Conservation (phyloP, 2,113 vertebrate species). For the Pungitius pungitius region DNA sequence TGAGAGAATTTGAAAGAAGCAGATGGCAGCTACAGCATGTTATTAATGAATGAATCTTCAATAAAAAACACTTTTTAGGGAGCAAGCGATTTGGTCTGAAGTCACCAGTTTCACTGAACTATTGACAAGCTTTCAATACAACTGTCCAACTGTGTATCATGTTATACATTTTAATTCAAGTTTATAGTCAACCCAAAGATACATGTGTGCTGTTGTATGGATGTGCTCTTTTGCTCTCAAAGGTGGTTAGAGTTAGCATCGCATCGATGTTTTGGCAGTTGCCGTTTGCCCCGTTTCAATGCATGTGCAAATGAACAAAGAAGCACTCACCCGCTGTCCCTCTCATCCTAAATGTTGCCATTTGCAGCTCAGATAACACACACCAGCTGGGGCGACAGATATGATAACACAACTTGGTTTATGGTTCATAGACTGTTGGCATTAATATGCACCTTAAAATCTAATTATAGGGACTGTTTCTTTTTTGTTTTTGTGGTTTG, state of each 20-base stretch:
- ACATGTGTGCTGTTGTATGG: not conserved
- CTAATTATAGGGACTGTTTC: not conserved
- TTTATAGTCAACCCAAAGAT: not conserved
- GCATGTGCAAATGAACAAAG: not conserved
- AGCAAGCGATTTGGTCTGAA: conserved; percentile 17
- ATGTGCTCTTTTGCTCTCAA: not conserved
- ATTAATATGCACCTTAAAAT: not conserved
- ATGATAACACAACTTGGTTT: not conserved
- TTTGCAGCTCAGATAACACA: not conserved
- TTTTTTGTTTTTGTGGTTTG: not conserved
- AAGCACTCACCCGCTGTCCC: not conserved
- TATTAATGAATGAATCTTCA: conserved; percentile 18
- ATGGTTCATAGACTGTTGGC: not conserved
- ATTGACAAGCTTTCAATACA: conserved; percentile 25
- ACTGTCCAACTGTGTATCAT: conserved; percentile 24
- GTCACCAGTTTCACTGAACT: conserved; percentile 25
- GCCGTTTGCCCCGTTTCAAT: not conserved
- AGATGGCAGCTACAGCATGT: not conserved
- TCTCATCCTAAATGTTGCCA: not conserved
- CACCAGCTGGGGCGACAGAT: not conserved
- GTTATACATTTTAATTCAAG: conserved; percentile 22
- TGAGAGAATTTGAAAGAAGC: not conserved
- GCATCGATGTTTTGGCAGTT: not conserved
- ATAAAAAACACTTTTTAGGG: conserved; percentile 27
- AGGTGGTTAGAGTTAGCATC: no score